Percentiles rank a stretch among this genome's conserved stretches.
phyloP scores from a whole-genome alignment of 2,797 vertebrate species.

The Echiichthys vipera region DNA sequence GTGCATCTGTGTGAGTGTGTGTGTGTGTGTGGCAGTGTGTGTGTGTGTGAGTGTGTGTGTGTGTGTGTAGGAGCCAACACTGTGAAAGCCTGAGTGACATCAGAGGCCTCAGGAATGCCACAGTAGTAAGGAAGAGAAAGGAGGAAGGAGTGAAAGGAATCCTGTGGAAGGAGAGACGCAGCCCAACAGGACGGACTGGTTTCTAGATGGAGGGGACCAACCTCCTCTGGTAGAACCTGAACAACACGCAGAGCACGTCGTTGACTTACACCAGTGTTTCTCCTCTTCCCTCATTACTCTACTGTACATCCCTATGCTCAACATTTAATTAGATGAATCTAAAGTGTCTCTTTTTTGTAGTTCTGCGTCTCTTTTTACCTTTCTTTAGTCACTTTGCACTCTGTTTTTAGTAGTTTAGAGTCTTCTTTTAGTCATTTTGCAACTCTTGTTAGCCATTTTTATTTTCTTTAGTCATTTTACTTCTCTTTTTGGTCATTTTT shows the following conservation, averaged over 20 bases:
- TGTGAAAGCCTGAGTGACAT: constrained; percentile 49
- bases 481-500: not conserved
- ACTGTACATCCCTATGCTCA: not conserved
- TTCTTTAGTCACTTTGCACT: not conserved
- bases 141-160: constrained; percentile 3
- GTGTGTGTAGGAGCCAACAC: constrained; percentile 1
- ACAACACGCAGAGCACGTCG: not conserved
- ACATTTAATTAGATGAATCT: too few species aligned
- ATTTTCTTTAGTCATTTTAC: not conserved
- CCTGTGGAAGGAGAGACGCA: constrained; percentile 35
- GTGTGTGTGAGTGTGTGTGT: constrained; percentile 22
- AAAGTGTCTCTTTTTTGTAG: too few species aligned
- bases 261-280: constrained; percentile 1
- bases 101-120: constrained; percentile 54
- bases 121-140: constrained; percentile 21
- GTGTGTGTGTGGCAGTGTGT: constrained; percentile 4
- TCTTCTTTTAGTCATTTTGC: not conserved
- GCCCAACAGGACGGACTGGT: constrained; percentile 65
- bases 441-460: too few species aligned
- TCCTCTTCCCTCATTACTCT: not conserved
- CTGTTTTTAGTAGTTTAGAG: not conserved
- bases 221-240: constrained; percentile 55
- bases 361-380: not conserved
- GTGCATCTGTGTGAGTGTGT: constrained; percentile 7
- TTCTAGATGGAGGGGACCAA: constrained; percentile 2